phyloP scores from a whole-genome alignment of 2,888 invertebrate species.

The Tenthredo scrophulariae region DNA sequence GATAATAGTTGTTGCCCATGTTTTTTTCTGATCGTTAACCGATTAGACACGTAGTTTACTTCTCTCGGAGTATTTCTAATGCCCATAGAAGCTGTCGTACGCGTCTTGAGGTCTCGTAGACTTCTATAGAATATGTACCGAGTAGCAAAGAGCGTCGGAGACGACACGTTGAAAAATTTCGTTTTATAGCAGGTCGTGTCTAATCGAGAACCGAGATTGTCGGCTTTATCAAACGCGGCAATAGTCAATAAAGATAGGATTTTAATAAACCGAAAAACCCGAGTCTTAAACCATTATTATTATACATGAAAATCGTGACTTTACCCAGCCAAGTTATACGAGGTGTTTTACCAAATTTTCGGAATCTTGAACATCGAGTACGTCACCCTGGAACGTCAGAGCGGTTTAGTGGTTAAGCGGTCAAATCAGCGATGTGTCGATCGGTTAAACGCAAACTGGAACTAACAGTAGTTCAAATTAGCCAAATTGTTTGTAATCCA shows the following conservation, averaged over 20 bases:
- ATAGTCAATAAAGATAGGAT: constrained; percentile 33
- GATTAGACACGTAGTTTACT: constrained; percentile 63
- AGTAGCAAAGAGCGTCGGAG: neutral
- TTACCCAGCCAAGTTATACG: neutral
- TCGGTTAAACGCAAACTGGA: neutral
- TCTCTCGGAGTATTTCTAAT: constrained; percentile 30
- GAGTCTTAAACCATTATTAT: neutral
- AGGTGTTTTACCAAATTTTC: neutral
- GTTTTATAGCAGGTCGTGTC: constrained; percentile 58
- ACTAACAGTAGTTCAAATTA: constrained; percentile 60
- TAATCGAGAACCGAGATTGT: constrained; percentile 56
- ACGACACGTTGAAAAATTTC: constrained; percentile 55
- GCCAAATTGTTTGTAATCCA: constrained; percentile 62
- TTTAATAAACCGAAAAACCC: constrained; percentile 35
- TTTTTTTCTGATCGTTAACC: constrained; percentile 70
- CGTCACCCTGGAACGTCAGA: neutral
- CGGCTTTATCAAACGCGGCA: constrained; percentile 46
- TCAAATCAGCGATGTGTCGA: constrained; percentile 59
- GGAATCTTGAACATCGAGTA: neutral
- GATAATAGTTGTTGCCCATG: neutral
- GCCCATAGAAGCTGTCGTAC: neutral
- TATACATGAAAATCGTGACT: neutral
- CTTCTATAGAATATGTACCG: constrained; percentile 39
- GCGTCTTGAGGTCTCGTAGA: constrained; percentile 45
- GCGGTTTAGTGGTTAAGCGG: constrained; percentile 6